phyloP scores from a whole-genome alignment of 2,797 vertebrate species.

The Glossophaga mutica region DNA sequence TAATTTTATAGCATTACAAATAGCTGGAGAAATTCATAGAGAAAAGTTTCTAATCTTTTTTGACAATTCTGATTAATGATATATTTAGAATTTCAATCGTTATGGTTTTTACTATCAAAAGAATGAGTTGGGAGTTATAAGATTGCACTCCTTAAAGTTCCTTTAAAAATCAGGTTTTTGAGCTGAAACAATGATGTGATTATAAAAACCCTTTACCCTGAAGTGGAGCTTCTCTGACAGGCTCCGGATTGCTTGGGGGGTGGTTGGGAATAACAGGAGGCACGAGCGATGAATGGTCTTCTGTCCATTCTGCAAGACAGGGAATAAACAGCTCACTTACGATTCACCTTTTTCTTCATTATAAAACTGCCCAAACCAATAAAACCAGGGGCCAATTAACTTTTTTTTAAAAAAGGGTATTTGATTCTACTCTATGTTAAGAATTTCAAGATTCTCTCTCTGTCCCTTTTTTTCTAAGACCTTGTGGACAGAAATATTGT shows the following conservation, averaged over 20 bases:
- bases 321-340: constrained; percentile 37
- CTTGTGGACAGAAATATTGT: background rate
- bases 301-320: constrained; percentile 93
- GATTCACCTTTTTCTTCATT: background rate
- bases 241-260: constrained; percentile 91
- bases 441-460: background rate
- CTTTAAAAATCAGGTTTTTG: background rate
- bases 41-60: background rate
- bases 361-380: background rate
- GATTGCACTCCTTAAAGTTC: background rate
- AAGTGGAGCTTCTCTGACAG: constrained; percentile 90
- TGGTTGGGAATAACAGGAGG: constrained; percentile 89
- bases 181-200: background rate
- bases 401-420: background rate
- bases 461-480: background rate
- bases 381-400: background rate
- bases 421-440: background rate
- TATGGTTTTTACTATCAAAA: background rate
- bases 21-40: background rate
- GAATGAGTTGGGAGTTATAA: background rate
- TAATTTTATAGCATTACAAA: background rate
- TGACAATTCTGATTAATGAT: background rate
- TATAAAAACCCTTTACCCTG: constrained; percentile 80
- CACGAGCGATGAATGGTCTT: constrained; percentile 89
- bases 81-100: background rate